Base-by-base conservation (phyloP, 92 coral and sea anemone genomes). In the Pocillopora meandrina region DNA sequence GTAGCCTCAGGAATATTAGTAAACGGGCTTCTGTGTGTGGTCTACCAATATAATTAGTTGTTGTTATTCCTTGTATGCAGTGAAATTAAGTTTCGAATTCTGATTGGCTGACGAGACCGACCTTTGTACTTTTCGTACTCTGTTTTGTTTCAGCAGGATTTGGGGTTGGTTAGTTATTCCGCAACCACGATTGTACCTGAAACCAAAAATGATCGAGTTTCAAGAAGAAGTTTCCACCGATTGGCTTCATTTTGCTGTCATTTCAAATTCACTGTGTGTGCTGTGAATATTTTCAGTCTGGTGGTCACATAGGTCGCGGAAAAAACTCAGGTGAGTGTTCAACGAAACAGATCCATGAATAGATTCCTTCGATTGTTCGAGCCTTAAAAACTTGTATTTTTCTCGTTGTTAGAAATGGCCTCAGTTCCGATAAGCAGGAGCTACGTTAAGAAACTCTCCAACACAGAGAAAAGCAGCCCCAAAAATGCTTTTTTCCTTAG, bases 161-260 rank as follows among this genome's bases (percentile, higher is more conserved):
- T 42, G 8, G 52, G 52, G 52, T 57, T 2, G 31, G n/a, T 57
- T 0, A 23, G 19, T 77, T 33, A 15, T 79, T 11, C 36, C 55
- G 2, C 4, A 21, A 5, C 63, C 6, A 78, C 20, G 18, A 79
- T 55, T 57, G 12, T 63, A 49, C 16, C 4, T 35, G 14, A 12
- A 12, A 59, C 18, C 16, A 21, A 13, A 26, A 8, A 16, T 21
- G 7, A 17, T 18, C n/a, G 64, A 82, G 52, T 83, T 78, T 71
- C 19, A 65, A 35, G 87, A 63, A 33, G 86, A 88, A 71, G 91
- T 90, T 49, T 93, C 92, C 20, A 71, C 92, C 15, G 96, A 90
- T 70, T 93, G 93, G 96, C 77, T 93, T 34, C 89, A 84, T 62
- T 87, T 90, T 81, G 91, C 92, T 16, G 91, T 90, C 59, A 87